phyloP scores from a whole-genome alignment of 2,888 invertebrate genomes.

The Drosophila dives region DNA sequence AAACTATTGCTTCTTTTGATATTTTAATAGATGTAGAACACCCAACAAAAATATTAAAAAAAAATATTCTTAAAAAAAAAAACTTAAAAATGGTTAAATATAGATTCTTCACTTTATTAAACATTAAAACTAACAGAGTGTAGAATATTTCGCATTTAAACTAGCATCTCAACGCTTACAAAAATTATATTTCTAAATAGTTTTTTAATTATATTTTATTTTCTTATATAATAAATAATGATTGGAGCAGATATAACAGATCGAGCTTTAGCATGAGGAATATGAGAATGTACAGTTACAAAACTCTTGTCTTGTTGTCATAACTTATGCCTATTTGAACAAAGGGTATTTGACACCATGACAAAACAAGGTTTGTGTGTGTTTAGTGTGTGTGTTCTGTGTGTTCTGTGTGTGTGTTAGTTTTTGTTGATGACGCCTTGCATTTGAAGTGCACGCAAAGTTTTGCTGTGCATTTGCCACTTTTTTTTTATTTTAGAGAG shows the following conservation, averaged over 20 bases:
- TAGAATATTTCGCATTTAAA: not conserved
- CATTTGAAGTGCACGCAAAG: slow-evolving; percentile 65
- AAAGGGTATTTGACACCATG: slow-evolving; percentile 23
- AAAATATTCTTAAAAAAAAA: not conserved
- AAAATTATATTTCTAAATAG: not conserved
- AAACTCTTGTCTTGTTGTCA: not conserved
- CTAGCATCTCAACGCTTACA: not conserved
- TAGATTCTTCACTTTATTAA: not conserved
- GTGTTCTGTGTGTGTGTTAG: slow-evolving; percentile 11
- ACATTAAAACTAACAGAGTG: not conserved
- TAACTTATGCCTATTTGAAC: not conserved
- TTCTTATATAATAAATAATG: not conserved
- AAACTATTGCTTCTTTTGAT: not conserved
- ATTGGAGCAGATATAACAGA: not conserved
- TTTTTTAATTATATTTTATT: not conserved
- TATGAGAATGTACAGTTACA: not conserved
- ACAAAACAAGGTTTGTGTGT: slow-evolving; percentile 14
- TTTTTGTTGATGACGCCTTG: slow-evolving; percentile 33
- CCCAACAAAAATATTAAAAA: not conserved
- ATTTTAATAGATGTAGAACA: not conserved
- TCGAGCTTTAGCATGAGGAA: not conserved
- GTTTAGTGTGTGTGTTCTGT: slow-evolving; percentile 19
- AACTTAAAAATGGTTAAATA: not conserved
- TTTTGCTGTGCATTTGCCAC: slow-evolving; percentile 74
- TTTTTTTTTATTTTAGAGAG: slow-evolving; percentile 61